These are phyloP conservation scores for Adoxophyes honmai DNA, from an alignment of 1,140 invertebrate genomes.

Conservation along the genomic window DNA sequence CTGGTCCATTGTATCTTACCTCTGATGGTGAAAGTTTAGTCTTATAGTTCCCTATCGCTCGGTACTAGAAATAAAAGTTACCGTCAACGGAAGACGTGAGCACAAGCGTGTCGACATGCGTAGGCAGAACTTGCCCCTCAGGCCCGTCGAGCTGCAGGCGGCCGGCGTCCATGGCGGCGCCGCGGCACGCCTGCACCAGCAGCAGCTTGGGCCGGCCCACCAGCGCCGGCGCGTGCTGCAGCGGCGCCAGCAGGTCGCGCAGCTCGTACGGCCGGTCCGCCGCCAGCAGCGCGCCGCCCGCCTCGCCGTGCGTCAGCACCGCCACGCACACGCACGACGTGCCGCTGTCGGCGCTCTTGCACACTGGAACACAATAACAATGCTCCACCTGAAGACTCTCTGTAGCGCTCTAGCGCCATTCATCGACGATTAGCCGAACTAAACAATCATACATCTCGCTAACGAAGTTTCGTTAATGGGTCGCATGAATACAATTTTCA, in stretches of 20 bases:
- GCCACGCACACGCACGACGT: slow-evolving; percentile 45
- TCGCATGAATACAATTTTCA: too few relatives aligned
- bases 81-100: slow-evolving; percentile 53
- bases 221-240: slow-evolving; percentile 37
- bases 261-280: slow-evolving; percentile 45
- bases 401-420: too few relatives aligned
- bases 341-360: slow-evolving; percentile 31
- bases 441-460: too few relatives aligned
- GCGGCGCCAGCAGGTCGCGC: slow-evolving; percentile 31
- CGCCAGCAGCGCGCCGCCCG: slow-evolving; percentile 39
- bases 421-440: too few relatives aligned
- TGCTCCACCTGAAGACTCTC: background rate
- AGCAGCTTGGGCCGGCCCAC: slow-evolving; percentile 53
- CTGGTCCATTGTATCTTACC: too few relatives aligned
- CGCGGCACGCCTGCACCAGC: slow-evolving; percentile 57
- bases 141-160: slow-evolving; percentile 36
- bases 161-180: slow-evolving; percentile 35
- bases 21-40: too few relatives aligned
- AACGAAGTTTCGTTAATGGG: too few relatives aligned
- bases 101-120: slow-evolving; percentile 44
- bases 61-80: slow-evolving; percentile 22
- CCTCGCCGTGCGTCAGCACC: slow-evolving; percentile 47
- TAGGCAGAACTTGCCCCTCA: slow-evolving; percentile 33
- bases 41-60: too few relatives aligned
- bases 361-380: slow-evolving; percentile 26